These are phyloP conservation scores for Archips xylosteana DNA, from an alignment of 2,888 invertebrate genomes.

Conservation along the genomic window DNA sequence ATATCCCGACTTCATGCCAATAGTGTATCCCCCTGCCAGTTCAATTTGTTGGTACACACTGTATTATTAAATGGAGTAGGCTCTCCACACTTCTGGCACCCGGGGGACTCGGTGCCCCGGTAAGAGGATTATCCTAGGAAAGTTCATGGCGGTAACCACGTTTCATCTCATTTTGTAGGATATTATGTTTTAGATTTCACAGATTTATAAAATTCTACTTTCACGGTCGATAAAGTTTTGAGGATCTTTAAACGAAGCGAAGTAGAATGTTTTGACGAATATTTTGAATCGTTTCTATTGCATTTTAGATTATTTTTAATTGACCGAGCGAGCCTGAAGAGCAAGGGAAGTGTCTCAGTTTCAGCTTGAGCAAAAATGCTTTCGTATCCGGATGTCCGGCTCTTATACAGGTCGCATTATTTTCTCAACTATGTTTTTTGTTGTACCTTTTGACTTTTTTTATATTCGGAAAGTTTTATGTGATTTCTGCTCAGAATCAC, in stretches of 20 bases:
- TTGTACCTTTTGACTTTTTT: no score
- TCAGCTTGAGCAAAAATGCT: no score
- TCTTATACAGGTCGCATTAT: no score
- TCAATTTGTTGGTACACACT: conserved; percentile 15
- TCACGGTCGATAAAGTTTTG: neutral
- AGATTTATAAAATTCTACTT: neutral
- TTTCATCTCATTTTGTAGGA: conserved; percentile 12
- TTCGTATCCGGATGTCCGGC: no score
- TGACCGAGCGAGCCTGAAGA: no score
- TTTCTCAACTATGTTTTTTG: no score
- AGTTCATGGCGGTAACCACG: conserved; percentile 19
- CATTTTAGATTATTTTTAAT: no score
- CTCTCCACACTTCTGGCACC: conserved; percentile 38
- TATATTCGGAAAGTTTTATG: no score
- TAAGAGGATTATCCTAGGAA: conserved; percentile 37
- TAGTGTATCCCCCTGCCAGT: conserved; percentile 23
- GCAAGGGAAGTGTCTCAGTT: no score
- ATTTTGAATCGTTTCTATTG: no score
- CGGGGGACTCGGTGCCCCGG: conserved; percentile 28
- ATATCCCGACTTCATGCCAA: conserved; percentile 20
- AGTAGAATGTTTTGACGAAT: no score
- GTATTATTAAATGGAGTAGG: conserved; percentile 37
- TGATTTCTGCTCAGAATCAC: no score
- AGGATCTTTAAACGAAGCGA: neutral
- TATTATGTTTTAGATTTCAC: neutral